Conservation (phyloP, 2,888 invertebrate species). For the Lymantria monacha region DNA sequence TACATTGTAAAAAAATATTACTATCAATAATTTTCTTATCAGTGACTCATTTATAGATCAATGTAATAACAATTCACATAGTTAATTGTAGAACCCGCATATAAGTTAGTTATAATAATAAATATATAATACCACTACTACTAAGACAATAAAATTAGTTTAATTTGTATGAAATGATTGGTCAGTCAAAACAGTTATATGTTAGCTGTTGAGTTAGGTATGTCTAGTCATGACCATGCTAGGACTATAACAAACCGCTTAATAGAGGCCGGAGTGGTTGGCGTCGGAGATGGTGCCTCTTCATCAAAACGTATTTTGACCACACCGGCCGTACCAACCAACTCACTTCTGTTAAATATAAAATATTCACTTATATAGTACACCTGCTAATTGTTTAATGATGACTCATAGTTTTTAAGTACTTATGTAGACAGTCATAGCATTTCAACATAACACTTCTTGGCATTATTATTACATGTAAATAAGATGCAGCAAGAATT, state of each 20-base stretch:
- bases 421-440: too few relatives aligned
- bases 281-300: constrained; percentile 75
- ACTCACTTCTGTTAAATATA: constrained; percentile 82
- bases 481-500: too few relatives aligned
- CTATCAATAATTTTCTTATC: too few relatives aligned
- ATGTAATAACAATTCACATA: background rate
- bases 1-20: too few relatives aligned
- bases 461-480: too few relatives aligned
- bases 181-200: constrained; percentile 20
- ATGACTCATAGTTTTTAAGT: background rate
- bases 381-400: background rate
- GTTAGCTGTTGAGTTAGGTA: constrained; percentile 70
- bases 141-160: constrained; percentile 17
- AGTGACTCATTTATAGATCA: too few relatives aligned
- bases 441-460: too few relatives aligned
- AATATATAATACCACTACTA: constrained; percentile 16
- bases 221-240: constrained; percentile 66
- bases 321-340: constrained; percentile 83
- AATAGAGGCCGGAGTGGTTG: constrained; percentile 78
- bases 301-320: constrained; percentile 82
- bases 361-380: constrained; percentile 26
- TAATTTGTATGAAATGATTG: constrained; percentile 8
- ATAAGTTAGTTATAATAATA: constrained; percentile 15
- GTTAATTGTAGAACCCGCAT: constrained; percentile 24
- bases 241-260: constrained; percentile 74